Evolutionary conservation across 2,888 invertebrate genomes (phyloP).

Genomic region (Dolichomitus sp.): DNA sequence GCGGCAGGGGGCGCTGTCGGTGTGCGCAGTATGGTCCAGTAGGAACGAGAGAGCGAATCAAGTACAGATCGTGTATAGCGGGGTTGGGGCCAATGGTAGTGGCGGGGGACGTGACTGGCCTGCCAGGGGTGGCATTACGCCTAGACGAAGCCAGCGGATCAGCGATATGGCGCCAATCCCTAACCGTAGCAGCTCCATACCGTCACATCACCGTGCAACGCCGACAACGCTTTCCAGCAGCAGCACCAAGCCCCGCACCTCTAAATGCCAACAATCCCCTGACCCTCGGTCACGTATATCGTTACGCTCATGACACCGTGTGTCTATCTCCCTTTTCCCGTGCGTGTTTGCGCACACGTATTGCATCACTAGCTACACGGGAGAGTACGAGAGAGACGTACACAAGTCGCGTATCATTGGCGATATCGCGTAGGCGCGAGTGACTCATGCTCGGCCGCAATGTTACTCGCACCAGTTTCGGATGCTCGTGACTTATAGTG

Average conservation of each 20-base stretch:
- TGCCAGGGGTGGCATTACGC: slow-evolving; percentile 81
- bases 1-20: neutral
- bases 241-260: slow-evolving; percentile 44
- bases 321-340: slow-evolving; percentile 10
- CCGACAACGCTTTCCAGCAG: slow-evolving; percentile 38
- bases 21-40: slow-evolving; percentile 69
- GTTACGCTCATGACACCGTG: slow-evolving; percentile 15
- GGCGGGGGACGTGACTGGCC: slow-evolving; percentile 81
- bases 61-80: slow-evolving; percentile 22
- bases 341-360: slow-evolving; percentile 60
- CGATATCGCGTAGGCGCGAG: slow-evolving; percentile 35
- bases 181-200: slow-evolving; percentile 69
- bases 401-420: slow-evolving; percentile 19
- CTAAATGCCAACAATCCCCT: slow-evolving; percentile 31
- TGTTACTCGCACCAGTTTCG: slow-evolving; percentile 35
- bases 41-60: slow-evolving; percentile 53
- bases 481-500: slow-evolving; percentile 39
- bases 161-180: slow-evolving; percentile 82
- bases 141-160: slow-evolving; percentile 79
- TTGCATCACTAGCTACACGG: slow-evolving; percentile 12
- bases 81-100: slow-evolving; percentile 76
- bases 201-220: slow-evolving; percentile 58
- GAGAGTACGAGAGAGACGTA: slow-evolving; percentile 24
- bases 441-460: neutral
- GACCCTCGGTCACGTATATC: slow-evolving; percentile 24